Base-by-base conservation (phyloP, 2,888 invertebrate genomes). In the Troglohyphantes excavatus region DNA sequence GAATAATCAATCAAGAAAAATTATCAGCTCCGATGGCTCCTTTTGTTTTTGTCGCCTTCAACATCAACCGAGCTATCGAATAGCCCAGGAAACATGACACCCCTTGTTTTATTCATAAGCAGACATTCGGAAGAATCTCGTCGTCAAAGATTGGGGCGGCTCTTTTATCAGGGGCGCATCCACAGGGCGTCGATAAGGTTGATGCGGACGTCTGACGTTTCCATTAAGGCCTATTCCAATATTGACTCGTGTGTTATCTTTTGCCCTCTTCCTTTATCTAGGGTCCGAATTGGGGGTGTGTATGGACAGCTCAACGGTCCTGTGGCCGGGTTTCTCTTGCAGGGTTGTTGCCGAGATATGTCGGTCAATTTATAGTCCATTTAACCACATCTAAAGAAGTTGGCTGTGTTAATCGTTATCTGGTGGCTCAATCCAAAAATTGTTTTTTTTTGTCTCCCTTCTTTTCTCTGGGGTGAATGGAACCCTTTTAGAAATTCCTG, bases 101-200 rank as follows among this genome's bases (percentile, higher is more conserved):
- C 75, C 84, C 75, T 84, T 84, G 84, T 84, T 67, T 84, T 84
- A 84, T 84, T 84, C 84, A 84, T 84, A 75, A 84, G 75, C 65
- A 43, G 53, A 59, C 75, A 84, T 67, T 53, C 67, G 84, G 61
- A 84, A 84, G 75, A 73, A 83, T 70, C 70, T 39, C 27, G 65
- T 27, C 63, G 39, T 29, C 65, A 67, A n/a, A 83, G 63, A 83
- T 83, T 81, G 81, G 82, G 82, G 26, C 82, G 59, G 43, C 67
- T 84, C 67, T 84, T 73, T 84, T 84, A 75, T 84, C 84, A 65
- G 84, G 65, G 46, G 65, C 19, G 65, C 70, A 33, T 75, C 75
- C 75, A 59, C 13, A 29, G 61, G 33, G 73, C 72, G 72, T 83
- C 83, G 83, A 83, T 83, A 83, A 83, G 83, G 68, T 72, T 72